These are phyloP conservation scores for Brotula barbata DNA, from an alignment of 2,797 vertebrate genomes.

Conservation along the genomic window DNA sequence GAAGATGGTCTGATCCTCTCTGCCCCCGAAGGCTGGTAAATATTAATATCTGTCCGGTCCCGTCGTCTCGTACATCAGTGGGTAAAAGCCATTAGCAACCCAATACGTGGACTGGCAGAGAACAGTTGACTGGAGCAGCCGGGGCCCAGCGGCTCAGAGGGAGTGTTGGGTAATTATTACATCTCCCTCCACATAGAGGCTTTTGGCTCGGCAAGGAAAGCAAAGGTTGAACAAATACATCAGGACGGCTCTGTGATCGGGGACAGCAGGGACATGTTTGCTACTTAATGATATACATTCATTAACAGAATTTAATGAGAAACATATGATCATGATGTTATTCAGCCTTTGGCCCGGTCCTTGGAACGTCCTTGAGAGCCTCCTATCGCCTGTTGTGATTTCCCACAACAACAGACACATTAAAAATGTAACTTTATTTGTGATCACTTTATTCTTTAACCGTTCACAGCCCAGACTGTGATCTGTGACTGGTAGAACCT, in stretches of 20 bases:
- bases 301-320: conserved; percentile 12
- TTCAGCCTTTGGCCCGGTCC: not conserved
- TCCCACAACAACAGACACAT: too few species aligned
- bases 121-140: conserved; percentile 2
- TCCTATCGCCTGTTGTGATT: not conserved
- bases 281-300: not conserved
- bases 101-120: conserved; percentile 27
- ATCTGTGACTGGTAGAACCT: too few species aligned
- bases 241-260: conserved; percentile 10
- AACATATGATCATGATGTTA: conserved; percentile 8
- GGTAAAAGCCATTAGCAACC: conserved; percentile 61
- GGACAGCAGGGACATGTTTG: not conserved
- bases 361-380: not conserved
- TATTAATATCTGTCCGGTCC: conserved; percentile 61
- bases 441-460: too few species aligned
- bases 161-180: conserved; percentile 38
- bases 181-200: conserved; percentile 4
- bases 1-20: conserved; percentile 54
- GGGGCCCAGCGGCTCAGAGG: conserved; percentile 7
- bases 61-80: conserved; percentile 41
- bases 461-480: too few species aligned
- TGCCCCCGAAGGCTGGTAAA: conserved; percentile 60
- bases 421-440: too few species aligned
- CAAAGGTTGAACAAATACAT: conserved; percentile 23
- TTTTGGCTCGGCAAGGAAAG: not conserved